Conservation (phyloP, 2,888 invertebrate genomes). For the Malthinus seriepunctatus region DNA sequence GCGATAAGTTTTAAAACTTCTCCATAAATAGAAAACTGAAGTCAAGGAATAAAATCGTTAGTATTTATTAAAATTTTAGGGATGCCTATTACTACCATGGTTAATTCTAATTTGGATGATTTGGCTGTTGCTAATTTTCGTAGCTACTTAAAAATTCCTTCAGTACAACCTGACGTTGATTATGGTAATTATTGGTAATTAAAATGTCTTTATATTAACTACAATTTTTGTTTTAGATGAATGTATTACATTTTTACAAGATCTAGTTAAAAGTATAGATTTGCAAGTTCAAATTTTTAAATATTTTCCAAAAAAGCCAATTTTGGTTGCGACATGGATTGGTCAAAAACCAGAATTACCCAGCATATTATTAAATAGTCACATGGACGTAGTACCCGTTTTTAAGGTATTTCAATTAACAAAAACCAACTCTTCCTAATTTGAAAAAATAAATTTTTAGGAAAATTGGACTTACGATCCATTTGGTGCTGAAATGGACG, state of each 20-base stretch:
- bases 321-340: conserved; percentile 77
- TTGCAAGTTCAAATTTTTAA: conserved; percentile 62
- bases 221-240: conserved; percentile 56
- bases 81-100: too few species aligned
- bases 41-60: too few species aligned
- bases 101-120: conserved; percentile 33
- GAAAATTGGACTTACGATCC: conserved; percentile 91
- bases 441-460: conserved; percentile 53
- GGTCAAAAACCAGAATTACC: conserved; percentile 70
- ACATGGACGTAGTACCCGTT: conserved; percentile 94
- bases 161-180: conserved; percentile 84
- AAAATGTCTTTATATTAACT: too few species aligned
- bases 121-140: conserved; percentile 76
- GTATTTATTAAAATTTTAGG: too few species aligned
- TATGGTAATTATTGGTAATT: conserved; percentile 67
- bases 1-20: too few species aligned
- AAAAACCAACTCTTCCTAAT: neutral
- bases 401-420: conserved; percentile 56
- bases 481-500: conserved; percentile 83
- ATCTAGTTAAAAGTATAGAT: conserved; percentile 68
- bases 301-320: conserved; percentile 62
- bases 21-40: too few species aligned
- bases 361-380: conserved; percentile 81
- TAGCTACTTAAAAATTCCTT: conserved; percentile 83
- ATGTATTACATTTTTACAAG: conserved; percentile 70